Evolutionary conservation across 1,140 invertebrate species (phyloP), one percentile per base, ranked within the genome.

Genomic region (Pseudomyrmex sp.): DNA sequence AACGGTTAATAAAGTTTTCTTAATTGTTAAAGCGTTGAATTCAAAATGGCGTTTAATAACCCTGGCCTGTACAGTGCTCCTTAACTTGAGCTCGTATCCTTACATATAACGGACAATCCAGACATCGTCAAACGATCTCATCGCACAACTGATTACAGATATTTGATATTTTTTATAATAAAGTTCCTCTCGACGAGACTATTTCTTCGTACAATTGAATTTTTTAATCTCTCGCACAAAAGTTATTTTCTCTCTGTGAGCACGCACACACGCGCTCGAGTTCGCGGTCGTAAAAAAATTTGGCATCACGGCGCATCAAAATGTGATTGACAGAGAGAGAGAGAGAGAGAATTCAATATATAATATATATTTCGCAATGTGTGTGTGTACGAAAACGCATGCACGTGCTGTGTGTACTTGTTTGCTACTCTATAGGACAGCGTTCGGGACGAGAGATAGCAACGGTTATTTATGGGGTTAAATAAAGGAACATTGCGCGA

Each of bases 391-490:
- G 35, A 35, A 35, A 35, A 35, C 35, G 35, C 35, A 48, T 59
- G 35, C 44, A 44, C 18, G 63, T 65, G 63, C 20, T 23, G 54
- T 20, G 44, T 20, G 5, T 35, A 35, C 35, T 35, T 35, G 35
- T 35, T 35, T 48, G 66, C 66, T 18, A 18, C 70, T 50, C 84
- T 85, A 85, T 90, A 85, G 80, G 85, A 89, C 84, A 85, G 86
- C 86, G 89, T 87, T 85, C 87, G 87, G 90, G 87, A 88, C 84
- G 88, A 93, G 88, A 93, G 92, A 94, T 94, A 94, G 91, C 85
- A 86, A 75, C 79, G 84, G 85, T 93, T 93, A 94, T 94, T 94
- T 94, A 94, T 93, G 91, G 92, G 92, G 90, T 92, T 93, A 92
- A 93, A 93, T 93, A 93, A 93, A 93, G 92, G 89, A 92, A 92